Evolutionary conservation across 2,888 invertebrate species (phyloP), one percentile per base, ranked within the genome.

Genomic region (Athrips mouffetella): DNA sequence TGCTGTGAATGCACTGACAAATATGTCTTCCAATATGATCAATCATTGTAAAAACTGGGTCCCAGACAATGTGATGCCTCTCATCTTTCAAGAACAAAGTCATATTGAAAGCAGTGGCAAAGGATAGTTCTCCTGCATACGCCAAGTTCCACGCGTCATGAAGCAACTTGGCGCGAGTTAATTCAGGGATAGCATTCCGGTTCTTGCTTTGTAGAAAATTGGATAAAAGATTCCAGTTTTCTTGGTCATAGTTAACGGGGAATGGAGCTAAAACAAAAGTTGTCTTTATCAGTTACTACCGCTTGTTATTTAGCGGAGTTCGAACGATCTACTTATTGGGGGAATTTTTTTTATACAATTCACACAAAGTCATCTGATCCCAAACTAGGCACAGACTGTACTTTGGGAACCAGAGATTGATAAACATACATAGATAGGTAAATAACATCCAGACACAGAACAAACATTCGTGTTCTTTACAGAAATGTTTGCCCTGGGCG

Each of bases 111-210:
- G 95, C 95, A 0, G 92, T 91, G 0, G 90, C 91, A 63, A 94
- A 94, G 54, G 92, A 92, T 1, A 95, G 81, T 60, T 94, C 93
- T 0, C 94, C 94, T 23, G 94, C 93, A 57, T 93, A 94, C 0
- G 94, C 94, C 39, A 94, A 74, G 70, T 94, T 94, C 92, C 94
- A 93, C 0, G 94, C 92, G 54, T 94, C 94, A 59, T 94, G 94
- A 0, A 94, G 80, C 0, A 94, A 79, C 67, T 94, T 94, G 0
- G 94, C 94, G 30, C 94, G 86, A 0, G 94, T 94, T 52, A 93
- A 88, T 10, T 92, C 91, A 0, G 95, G 94, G 50, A 95, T 92
- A 10, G 67, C 76, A 0, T 75, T 72, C 0, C 92, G 78, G 2
- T 89, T 80, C 11, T 82, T 74, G 45, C 90, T 81, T 51, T 90